phyloP scores from a whole-genome alignment of 1,140 invertebrate species.

The Delia radicum region DNA sequence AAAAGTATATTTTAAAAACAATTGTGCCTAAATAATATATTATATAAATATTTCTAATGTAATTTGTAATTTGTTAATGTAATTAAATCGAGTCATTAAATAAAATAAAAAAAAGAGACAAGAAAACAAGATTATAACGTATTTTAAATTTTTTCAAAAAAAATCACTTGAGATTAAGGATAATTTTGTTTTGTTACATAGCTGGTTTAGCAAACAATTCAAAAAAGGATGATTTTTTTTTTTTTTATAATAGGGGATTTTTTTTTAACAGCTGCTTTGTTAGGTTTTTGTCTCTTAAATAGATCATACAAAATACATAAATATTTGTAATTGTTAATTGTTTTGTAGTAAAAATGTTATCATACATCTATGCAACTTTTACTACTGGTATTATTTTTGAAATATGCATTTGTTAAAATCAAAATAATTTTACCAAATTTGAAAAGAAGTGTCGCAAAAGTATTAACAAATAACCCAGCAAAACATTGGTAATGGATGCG shows the following conservation, averaged over 20 bases:
- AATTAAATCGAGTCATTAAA: neutral
- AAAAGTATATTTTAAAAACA: neutral
- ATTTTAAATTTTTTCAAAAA: neutral
- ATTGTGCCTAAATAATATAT: neutral
- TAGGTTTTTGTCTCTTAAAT: too few species aligned
- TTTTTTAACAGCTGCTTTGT: neutral
- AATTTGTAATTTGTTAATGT: neutral
- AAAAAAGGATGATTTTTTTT: neutral
- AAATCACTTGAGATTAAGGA: neutral
- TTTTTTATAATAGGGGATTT: too few species aligned
- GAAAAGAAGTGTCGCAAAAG: too few species aligned
- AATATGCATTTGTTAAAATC: too few species aligned
- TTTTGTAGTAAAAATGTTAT: too few species aligned
- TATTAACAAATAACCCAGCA: too few species aligned
- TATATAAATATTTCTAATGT: neutral
- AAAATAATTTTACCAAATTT: too few species aligned
- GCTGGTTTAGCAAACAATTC: neutral
- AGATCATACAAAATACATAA: too few species aligned
- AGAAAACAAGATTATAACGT: neutral
- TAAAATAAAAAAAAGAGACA: neutral
- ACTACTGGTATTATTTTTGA: too few species aligned
- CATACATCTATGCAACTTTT: too few species aligned
- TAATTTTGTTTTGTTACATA: neutral
- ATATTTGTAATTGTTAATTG: too few species aligned
- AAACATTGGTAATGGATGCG: too few species aligned